These are phyloP conservation scores for Drosophila paracracens DNA, from an alignment of 2,888 invertebrate genomes.

Conservation along the genomic window DNA sequence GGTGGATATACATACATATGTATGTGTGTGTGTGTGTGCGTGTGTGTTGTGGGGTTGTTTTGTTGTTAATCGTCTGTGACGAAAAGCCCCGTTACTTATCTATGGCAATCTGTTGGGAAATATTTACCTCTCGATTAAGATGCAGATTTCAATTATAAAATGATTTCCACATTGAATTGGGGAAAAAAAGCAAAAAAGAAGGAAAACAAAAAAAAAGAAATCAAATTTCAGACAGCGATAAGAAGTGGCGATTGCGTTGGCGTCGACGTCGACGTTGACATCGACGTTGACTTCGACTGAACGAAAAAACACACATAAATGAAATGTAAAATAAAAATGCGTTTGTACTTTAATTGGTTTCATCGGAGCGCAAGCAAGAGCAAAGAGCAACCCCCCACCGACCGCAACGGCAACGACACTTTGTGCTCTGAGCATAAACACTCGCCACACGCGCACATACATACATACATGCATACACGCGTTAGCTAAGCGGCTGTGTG, in stretches of 20 bases:
- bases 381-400: slow-evolving; percentile 41
- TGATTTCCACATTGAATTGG: slow-evolving; percentile 58
- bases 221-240: slow-evolving; percentile 47
- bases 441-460: slow-evolving; percentile 5
- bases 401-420: slow-evolving; percentile 48
- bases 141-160: slow-evolving; percentile 27
- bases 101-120: slow-evolving; percentile 34
- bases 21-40: neutral
- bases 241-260: slow-evolving; percentile 36
- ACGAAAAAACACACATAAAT: neutral
- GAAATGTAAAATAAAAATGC: slow-evolving; percentile 50
- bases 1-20: slow-evolving; percentile 15
- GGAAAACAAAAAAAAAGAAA: neutral
- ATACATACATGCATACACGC: neutral
- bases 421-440: slow-evolving; percentile 37
- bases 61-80: slow-evolving; percentile 39
- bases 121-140: slow-evolving; percentile 8
- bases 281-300: slow-evolving; percentile 22
- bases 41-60: slow-evolving; percentile 1
- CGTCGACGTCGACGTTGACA: slow-evolving; percentile 23
- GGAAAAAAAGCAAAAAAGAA: neutral
- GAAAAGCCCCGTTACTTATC: slow-evolving; percentile 35
- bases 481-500: neutral
- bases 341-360: slow-evolving; percentile 67
- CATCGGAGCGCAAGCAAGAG: slow-evolving; percentile 21